These are phyloP conservation scores for Brachylomia viminalis DNA, from an alignment of 2,888 invertebrate genomes.

Conservation along the genomic window DNA sequence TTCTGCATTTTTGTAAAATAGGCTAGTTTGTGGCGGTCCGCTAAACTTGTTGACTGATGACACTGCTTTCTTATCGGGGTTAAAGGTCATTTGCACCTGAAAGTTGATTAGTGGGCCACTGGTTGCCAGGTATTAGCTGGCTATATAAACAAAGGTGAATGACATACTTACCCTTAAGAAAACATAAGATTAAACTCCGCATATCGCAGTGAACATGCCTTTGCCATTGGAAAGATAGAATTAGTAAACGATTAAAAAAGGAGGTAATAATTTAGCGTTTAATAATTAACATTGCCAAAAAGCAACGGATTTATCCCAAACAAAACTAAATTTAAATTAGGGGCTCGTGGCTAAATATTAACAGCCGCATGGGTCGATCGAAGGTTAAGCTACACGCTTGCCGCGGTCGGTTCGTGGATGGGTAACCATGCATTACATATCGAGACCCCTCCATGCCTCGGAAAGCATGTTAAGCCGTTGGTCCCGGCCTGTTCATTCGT, in stretches of 20 bases:
- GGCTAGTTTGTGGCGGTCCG: background rate
- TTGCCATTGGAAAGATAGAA: background rate
- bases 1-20: background rate
- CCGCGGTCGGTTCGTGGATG: too few relatives aligned
- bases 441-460: too few relatives aligned
- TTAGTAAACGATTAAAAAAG: background rate
- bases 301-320: background rate
- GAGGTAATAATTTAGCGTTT: background rate
- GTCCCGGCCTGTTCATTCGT: too few relatives aligned
- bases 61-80: background rate
- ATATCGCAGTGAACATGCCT: background rate
- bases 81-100: background rate
- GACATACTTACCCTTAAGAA: background rate
- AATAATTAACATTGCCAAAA: background rate
- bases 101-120: background rate
- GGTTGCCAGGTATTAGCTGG: background rate
- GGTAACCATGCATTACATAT: too few relatives aligned
- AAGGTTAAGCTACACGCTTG: too few relatives aligned
- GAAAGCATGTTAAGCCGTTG: too few relatives aligned
- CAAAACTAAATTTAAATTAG: background rate
- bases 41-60: background rate
- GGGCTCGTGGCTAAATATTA: too few relatives aligned
- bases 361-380: too few relatives aligned
- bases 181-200: background rate
- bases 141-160: background rate